These are phyloP conservation scores for Andricus grossulariae DNA, from an alignment of 1,140 invertebrate species.

Conservation along the genomic window DNA sequence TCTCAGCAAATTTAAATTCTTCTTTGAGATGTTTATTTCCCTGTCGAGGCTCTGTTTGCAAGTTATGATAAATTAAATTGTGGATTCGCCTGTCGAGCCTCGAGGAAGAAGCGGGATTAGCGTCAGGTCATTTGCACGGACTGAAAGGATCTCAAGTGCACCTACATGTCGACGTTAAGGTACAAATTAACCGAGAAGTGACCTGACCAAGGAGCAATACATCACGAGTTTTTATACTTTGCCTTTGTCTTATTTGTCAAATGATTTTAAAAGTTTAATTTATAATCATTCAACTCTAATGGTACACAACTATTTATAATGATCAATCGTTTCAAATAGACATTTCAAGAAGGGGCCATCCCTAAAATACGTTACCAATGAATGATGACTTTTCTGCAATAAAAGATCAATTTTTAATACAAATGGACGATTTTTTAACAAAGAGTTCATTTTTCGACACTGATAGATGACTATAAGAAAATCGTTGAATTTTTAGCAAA, in stretches of 20 bases:
- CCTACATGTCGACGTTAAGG: constrained; percentile 20
- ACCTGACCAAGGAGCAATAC: constrained; percentile 44
- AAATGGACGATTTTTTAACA: no score
- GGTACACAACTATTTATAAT: no score
- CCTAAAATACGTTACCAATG: no score
- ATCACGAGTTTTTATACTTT: constrained; percentile 51
- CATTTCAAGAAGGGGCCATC: no score
- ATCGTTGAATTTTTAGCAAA: no score
- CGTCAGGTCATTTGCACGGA: constrained; percentile 41
- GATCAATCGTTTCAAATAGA: no score
- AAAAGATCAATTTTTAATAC: no score
- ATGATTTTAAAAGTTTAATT: no score
- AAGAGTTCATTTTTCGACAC: no score
- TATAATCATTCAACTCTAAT: no score
- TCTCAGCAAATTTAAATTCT: constrained; percentile 3
- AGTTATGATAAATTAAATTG: constrained; percentile 49
- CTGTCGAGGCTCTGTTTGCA: background rate
- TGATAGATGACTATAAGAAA: no score
- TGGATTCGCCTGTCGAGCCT: constrained; percentile 20
- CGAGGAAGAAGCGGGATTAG: constrained; percentile 40
- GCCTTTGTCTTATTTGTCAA: constrained; percentile 30
- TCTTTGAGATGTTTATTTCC: background rate
- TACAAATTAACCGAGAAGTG: constrained; percentile 55
- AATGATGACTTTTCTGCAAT: no score
- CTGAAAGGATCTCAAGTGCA: constrained; percentile 23